phyloP scores from a whole-genome alignment of 64 coral and sea anemone genomes.

The Hydrozoanthus tunicans region DNA sequence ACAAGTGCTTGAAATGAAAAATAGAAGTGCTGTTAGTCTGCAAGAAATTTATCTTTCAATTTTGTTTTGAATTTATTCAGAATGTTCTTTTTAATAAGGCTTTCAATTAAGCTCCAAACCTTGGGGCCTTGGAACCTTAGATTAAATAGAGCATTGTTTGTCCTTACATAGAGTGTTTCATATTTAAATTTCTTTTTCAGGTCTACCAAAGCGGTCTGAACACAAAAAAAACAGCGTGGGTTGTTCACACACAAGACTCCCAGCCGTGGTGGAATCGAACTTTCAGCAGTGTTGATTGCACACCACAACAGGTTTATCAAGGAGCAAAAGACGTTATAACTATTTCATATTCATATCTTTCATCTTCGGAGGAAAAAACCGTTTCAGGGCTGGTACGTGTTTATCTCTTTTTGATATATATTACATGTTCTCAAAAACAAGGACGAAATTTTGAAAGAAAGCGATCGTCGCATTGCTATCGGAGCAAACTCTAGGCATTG shows the following conservation, averaged over 20 bases:
- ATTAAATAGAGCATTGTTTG: neutral
- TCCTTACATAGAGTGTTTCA: neutral
- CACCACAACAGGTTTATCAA: constrained; percentile 6
- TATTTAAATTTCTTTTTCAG: neutral
- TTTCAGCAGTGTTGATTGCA: neutral
- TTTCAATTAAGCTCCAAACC: too few species aligned
- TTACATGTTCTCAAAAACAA: neutral
- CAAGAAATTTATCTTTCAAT: constrained; percentile 13
- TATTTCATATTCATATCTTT: constrained; percentile 22
- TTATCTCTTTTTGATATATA: neutral
- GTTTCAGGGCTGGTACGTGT: neutral
- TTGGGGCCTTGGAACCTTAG: neutral
- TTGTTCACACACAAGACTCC: constrained; percentile 35
- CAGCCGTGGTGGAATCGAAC: constrained; percentile 47
- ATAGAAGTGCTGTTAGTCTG: neutral
- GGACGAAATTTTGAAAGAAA: too few species aligned
- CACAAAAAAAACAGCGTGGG: constrained; percentile 11
- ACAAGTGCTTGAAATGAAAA: neutral
- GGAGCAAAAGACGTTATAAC: constrained; percentile 25
- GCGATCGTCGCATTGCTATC: too few species aligned
- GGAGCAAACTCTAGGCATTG: neutral
- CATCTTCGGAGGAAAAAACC: neutral
- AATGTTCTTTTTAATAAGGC: neutral
- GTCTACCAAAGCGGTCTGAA: constrained; percentile 21
- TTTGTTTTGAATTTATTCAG: neutral